Evolutionary conservation across 2,797 vertebrate species (phyloP).

Genomic region (Neoniphon sammara): DNA sequence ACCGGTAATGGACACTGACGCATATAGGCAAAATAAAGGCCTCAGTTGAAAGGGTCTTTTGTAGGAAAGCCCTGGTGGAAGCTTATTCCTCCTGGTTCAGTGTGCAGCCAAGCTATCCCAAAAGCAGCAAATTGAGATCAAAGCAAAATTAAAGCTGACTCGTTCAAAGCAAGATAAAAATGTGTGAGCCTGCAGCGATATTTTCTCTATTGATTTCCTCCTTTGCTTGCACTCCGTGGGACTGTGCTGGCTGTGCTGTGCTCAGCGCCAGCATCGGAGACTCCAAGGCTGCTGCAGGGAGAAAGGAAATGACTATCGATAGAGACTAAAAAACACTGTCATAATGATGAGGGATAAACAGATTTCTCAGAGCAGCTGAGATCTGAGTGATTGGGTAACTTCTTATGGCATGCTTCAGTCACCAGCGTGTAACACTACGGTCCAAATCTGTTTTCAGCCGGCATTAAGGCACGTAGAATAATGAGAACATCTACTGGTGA

Average conservation of each 20-base stretch:
- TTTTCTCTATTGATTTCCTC: conserved; percentile 87
- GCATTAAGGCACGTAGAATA: conserved; percentile 50
- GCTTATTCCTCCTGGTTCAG: conserved; percentile 78
- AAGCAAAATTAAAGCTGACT: conserved; percentile 89
- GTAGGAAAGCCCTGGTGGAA: conserved; percentile 77
- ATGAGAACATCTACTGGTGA: conserved; percentile 56
- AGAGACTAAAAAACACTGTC: conserved; percentile 74
- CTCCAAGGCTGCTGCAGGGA: conserved; percentile 71
- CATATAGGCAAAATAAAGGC: conserved; percentile 73
- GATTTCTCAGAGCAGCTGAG: conserved; percentile 60
- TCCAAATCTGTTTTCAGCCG: conserved; percentile 67
- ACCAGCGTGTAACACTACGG: background rate
- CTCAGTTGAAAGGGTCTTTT: conserved; percentile 73
- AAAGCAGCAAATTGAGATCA: conserved; percentile 89
- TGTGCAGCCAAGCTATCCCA: conserved; percentile 80
- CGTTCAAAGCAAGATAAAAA: conserved; percentile 88
- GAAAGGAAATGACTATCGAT: conserved; percentile 75
- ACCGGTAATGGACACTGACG: conserved; percentile 70
- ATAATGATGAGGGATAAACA: conserved; percentile 70
- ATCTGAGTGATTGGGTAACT: conserved; percentile 59
- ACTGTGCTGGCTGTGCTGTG: conserved; percentile 71
- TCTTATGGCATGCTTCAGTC: conserved; percentile 28
- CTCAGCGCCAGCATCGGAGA: conserved; percentile 68
- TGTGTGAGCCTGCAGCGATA: conserved; percentile 84
- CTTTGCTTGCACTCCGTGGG: conserved; percentile 76